Evolutionary conservation across 2,113 vertebrate genomes (phyloP), one percentile per base, ranked within the genome.

Genomic region (Nothobranchius kuhntae): DNA sequence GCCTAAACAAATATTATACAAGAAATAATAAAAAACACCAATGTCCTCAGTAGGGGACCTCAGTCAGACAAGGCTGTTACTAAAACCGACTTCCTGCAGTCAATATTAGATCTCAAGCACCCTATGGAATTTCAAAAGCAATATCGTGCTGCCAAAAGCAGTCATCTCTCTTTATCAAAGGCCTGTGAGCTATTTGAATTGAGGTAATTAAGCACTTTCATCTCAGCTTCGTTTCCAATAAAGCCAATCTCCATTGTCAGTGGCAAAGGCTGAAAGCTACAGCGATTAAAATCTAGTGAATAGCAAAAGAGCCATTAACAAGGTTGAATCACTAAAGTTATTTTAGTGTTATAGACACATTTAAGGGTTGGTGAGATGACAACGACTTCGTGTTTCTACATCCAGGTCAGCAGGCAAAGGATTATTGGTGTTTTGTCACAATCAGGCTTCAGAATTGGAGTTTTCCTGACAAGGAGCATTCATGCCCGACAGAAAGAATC

Each of bases 141-240:
- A 87, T 87, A 86, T 85, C 79, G 83, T 81, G 70, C 73, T 80
- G 59, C 77, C 73, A 82, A 83, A 86, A 66, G 69, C 75, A 81
- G 74, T 53, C 38, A 84, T 89, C 82, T 81, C 75, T 86, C 75
- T 81, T 69, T 65, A 85, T 84, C 81, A 86, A 81, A 89, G 70
- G 69, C 78, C 89, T 79, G 47, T 40, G 65, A 86, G 83, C 80
- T 79, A 73, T 86, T 86, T 77, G 59, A 86, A 87, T 79, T 68
- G 79, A 77, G 71, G 77, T 89, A 89, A 89, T 89, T 87, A 87
- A 87, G 59, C 81, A 89, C 84, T 81, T 89, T 82, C 84, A 89
- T 82, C 81, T 78, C 71, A 78, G 73, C 65, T 81, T 85, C 71
- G 62, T 87, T 86, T 89, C 73, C 68, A 83, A 81, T 85, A 84